phyloP scores from a whole-genome alignment of 1,140 invertebrate species.

The Tetragonula clypearis region DNA sequence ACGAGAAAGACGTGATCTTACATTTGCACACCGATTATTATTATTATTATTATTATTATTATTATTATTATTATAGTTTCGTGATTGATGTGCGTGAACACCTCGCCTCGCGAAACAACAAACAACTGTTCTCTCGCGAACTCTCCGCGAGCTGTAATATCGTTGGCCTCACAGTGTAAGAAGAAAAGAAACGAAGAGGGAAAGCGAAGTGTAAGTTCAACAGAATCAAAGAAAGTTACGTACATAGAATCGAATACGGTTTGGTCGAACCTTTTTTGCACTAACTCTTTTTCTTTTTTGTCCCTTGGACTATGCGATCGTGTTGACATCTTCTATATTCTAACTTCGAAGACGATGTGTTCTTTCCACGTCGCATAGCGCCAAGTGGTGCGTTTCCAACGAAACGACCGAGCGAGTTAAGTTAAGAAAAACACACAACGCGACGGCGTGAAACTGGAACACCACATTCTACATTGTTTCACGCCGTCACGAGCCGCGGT shows the following conservation, averaged over 20 bases:
- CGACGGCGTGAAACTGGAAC: neutral
- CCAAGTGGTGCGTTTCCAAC: neutral
- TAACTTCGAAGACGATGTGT: neutral
- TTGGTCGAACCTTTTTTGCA: neutral
- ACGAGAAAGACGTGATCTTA: neutral
- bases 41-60: too few relatives aligned
- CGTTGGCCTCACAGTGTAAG: slow-evolving; percentile 43
- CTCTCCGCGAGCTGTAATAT: neutral
- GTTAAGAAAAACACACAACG: neutral
- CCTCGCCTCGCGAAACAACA: neutral
- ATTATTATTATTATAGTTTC: too few relatives aligned
- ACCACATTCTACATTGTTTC: neutral
- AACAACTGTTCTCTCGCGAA: too few relatives aligned
- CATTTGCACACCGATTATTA: neutral
- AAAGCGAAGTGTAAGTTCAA: slow-evolving; percentile 52
- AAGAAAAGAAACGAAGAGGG: slow-evolving; percentile 60
- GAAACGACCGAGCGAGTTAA: neutral
- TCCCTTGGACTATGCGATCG: neutral
- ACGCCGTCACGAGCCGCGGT: slow-evolving; percentile 9
- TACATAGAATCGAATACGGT: too few relatives aligned
- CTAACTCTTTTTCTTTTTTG: neutral
- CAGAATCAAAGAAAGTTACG: slow-evolving; percentile 38
- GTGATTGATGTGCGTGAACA: neutral
- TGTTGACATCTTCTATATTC: too few relatives aligned
- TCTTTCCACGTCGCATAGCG: neutral